Conservation (phyloP, 2,888 invertebrate genomes). For the Lasiommata megera region DNA sequence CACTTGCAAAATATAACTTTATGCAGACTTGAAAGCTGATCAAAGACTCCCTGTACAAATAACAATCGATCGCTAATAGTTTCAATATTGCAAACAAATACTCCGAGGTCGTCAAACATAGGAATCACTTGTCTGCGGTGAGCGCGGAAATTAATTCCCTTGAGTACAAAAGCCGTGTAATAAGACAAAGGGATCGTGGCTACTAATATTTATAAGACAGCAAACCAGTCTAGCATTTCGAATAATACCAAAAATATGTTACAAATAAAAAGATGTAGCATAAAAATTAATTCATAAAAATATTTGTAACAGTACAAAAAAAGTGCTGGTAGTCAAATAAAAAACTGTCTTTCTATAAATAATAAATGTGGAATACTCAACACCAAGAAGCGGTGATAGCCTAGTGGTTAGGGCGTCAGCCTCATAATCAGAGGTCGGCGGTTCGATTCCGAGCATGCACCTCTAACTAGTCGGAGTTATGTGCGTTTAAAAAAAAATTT, state of each 20-base stretch:
- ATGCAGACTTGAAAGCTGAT: neutral
- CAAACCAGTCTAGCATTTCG: neutral
- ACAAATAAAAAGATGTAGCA: neutral
- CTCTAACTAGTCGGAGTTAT: too few species aligned
- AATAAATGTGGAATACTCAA: too few species aligned
- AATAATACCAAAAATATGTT: neutral
- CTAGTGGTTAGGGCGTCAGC: too few species aligned
- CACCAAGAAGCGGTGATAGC: too few species aligned
- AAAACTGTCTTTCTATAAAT: too few species aligned
- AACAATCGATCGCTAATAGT: constrained; percentile 28
- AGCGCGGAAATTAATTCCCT: constrained; percentile 67
- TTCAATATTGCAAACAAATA: constrained; percentile 32
- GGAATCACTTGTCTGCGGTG: constrained; percentile 62
- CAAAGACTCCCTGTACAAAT: constrained; percentile 1
- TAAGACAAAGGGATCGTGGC: constrained; percentile 43
- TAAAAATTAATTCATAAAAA: too few species aligned
- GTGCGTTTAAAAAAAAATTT: too few species aligned
- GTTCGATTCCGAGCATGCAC: too few species aligned
- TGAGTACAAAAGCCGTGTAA: constrained; percentile 55
- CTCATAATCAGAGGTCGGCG: too few species aligned
- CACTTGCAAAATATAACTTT: neutral
- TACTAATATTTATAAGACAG: constrained; percentile 26
- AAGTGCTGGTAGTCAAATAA: too few species aligned
- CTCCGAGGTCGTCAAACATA: constrained; percentile 41
- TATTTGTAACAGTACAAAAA: too few species aligned